Base-by-base conservation (phyloP, 2,797 vertebrate species). In the Helicolenus hilgendorfi region DNA sequence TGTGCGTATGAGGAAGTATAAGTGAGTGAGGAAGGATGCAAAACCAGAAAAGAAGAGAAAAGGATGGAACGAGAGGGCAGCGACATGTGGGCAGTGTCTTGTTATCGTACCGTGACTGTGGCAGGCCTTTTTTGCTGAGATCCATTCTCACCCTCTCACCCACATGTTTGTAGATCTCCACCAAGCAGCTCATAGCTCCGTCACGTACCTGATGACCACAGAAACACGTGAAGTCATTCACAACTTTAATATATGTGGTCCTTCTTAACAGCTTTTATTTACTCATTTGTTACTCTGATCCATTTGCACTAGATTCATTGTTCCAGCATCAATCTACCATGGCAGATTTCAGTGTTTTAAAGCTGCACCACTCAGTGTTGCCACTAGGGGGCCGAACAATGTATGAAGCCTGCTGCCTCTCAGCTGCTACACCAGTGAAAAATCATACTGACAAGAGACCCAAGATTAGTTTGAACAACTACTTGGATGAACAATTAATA, bases 101-200 rank as follows among this genome's bases (percentile, higher is more conserved):
- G 10, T 38, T 22, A 0, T 83, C 97, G 93, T 96, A 99, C 99
- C 99, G 97, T 95, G 99, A 99, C 49, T 99, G 99, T 13, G 99
- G 99, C 63, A 99, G 95, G 92, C 99, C 99, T 96, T 99, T 99
- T 94, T 99, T 99, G 95, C 98, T 98, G 94, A 99, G 99, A 94
- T 99, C 99, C 92, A 98, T 98, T 94, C 99, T 98, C 95, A 99
- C 99, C 64, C 98, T 97, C 92, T 99, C 99, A 63, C 99, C 99
- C 72, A 99, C 99, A 7, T 99, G 99, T 95, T 97, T 98, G 97
- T 99, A 99, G 96, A 99, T 99, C 95, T 99, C 99, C 94, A 99
- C 99, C 92, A 99, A 94, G 92, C 98, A 98, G 96, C 98, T 98
- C 98, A 99, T 99, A 80, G 99, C 99, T 87, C 98, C 98, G 67